Evolutionary conservation across 2,113 vertebrate species (phyloP), one percentile per base, ranked within the genome.

Genomic region (Stictonetta naevosa): DNA sequence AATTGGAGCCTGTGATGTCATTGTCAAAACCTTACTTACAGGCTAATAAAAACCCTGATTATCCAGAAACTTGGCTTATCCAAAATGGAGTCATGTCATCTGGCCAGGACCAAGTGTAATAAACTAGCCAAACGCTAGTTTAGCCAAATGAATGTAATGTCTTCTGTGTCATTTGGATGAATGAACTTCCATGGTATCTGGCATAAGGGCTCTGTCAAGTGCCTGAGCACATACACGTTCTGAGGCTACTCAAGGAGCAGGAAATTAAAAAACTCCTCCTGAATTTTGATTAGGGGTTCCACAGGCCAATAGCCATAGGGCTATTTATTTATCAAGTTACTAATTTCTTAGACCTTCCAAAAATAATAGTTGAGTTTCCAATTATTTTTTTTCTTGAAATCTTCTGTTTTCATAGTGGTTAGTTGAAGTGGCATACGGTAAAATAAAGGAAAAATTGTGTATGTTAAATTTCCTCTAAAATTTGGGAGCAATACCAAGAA

Each of bases 211-310:
- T 94, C 58, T 64, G 62, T 74, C 4, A 22, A 84, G 48, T 75
- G 56, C 72, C 85, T 72, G 58, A 80, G 75, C 84, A 79, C 72
- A 66, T 2, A 13, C 62, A 62, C 12, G 5, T 90, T 89, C 87
- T 85, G 86, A 90, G 56, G 69, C 73, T 90, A 7, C 58, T 88
- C 83, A 55, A 85, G 52, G 78, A 96, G 95, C 94, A 96, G 95
- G 96, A 97, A 97, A 97, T 97, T 90, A 96, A 93, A 96, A 97
- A 92, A n/a, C 67, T 95, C 77, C 80, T 52, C 40, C 71, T 93
- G 79, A 78, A 91, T 78, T 83, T 26, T 95, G 94, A 94, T 96
- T 93, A 91, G 83, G 60, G 46, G 72, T 90, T 95, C 79, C 76
- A 74, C 69, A 69, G 71, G 82, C 93, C 83, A 82, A 29, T 84